These are phyloP conservation scores for Ditylenchus weischeri DNA, from an alignment of 2,888 invertebrate species.

Conservation along the genomic window DNA sequence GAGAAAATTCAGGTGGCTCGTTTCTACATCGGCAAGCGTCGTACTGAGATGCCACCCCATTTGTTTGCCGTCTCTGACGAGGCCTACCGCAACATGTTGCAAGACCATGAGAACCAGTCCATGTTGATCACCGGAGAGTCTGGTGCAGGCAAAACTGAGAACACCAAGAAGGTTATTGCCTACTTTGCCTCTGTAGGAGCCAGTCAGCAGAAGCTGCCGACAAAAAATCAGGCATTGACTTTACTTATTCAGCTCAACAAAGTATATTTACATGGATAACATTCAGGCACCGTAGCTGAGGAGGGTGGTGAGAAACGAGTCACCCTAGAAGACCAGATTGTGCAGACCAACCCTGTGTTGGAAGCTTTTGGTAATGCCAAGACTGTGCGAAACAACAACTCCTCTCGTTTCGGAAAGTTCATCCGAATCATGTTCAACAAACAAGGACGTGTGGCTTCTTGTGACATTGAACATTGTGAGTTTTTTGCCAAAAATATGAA, in stretches of 20 bases:
- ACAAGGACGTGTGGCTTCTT: slow-evolving; percentile 97
- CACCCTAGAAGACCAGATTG: slow-evolving; percentile 97
- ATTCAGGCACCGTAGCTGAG: slow-evolving; percentile 9
- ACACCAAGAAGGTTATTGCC: slow-evolving; percentile 99
- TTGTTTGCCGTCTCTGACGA: slow-evolving; percentile 54
- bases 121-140: slow-evolving; percentile 94
- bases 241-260: no score
- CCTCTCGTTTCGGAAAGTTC: slow-evolving; percentile 99
- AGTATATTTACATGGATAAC: no score
- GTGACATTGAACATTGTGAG: slow-evolving; percentile 99
- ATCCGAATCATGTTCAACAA: slow-evolving; percentile 99
- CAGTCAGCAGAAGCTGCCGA: slow-evolving; percentile 64
- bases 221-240: slow-evolving; percentile 58
- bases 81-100: slow-evolving; percentile 52
- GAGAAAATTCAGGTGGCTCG: slow-evolving; percentile 72
- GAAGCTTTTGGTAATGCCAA: slow-evolving; percentile 95
- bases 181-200: slow-evolving; percentile 81
- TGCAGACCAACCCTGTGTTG: slow-evolving; percentile 97
- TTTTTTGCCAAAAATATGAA: slow-evolving; percentile 47
- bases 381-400: slow-evolving; percentile 99
- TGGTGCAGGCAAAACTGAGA: slow-evolving; percentile 99
- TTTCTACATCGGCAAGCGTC: slow-evolving; percentile 65
- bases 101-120: slow-evolving; percentile 68
- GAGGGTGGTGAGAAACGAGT: slow-evolving; percentile 65
- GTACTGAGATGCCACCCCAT: slow-evolving; percentile 59